Percentiles rank a stretch among this genome's conserved stretches.
These are phyloP conservation scores for Sandelia bainsii DNA, from an alignment of 2,797 vertebrate species.

Conservation along the genomic window DNA sequence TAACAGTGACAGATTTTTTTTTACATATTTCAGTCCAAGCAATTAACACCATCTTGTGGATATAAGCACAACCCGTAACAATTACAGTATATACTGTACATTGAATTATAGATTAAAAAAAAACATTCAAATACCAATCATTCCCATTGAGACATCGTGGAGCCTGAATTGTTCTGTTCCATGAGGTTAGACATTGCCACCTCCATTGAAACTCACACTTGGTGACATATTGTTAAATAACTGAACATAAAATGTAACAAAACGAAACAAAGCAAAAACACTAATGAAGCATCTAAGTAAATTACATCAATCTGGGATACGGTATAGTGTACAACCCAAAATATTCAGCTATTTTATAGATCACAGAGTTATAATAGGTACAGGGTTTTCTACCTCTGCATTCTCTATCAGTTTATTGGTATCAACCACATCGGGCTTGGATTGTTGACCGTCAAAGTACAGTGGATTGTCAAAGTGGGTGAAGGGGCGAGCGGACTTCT, in stretches of 20 bases:
- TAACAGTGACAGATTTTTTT: constrained; percentile 35
- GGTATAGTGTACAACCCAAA: constrained; percentile 26
- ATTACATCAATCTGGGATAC: constrained; percentile 44
- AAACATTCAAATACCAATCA: constrained; percentile 46
- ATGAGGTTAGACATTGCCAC: constrained; percentile 48
- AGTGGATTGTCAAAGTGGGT: constrained; percentile 80
- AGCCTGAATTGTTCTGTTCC: constrained; percentile 70
- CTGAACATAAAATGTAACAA: constrained; percentile 51
- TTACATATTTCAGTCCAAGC: constrained; percentile 46
- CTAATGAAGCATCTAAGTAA: constrained; percentile 39
- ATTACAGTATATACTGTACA: constrained; percentile 58
- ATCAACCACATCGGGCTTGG: constrained; percentile 76
- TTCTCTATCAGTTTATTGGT: constrained; percentile 80
- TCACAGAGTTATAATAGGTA: constrained; percentile 78
- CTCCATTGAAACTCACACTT: constrained; percentile 56
- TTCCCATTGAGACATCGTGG: constrained; percentile 66
- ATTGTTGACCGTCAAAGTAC: constrained; percentile 69
- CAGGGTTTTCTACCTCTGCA: constrained; percentile 69
- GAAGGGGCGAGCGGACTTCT: constrained; percentile 61
- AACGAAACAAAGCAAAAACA: constrained; percentile 14
- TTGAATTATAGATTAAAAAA: constrained; percentile 45
- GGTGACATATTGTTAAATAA: constrained; percentile 73
- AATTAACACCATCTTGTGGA: constrained; percentile 50
- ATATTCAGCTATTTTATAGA: constrained; percentile 22
- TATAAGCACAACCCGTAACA: constrained; percentile 43